Percentiles rank a stretch among this genome's conserved stretches.
phyloP scores from a whole-genome alignment of 2,888 invertebrate genomes.

The Andrena marginata region DNA sequence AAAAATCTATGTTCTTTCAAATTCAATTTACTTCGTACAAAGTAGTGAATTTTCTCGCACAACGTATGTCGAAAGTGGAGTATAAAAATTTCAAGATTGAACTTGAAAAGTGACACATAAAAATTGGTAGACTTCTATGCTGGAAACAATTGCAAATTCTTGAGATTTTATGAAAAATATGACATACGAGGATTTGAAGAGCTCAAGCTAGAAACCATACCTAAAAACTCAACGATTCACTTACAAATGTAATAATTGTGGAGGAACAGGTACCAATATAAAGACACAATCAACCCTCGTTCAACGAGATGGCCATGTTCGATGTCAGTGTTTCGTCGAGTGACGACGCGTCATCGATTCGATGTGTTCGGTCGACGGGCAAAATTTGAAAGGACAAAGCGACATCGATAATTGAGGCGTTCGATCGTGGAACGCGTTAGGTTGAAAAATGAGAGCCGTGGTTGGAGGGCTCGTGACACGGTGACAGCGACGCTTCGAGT shows the following conservation, averaged over 20 bases:
- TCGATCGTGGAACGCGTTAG: constrained; percentile 8
- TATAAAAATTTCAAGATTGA: background rate
- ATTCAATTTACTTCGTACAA: too few relatives aligned
- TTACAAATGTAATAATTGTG: too few relatives aligned
- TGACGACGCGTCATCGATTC: constrained; percentile 9
- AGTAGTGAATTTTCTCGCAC: too few relatives aligned
- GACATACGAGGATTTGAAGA: too few relatives aligned
- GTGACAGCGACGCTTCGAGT: constrained; percentile 3
- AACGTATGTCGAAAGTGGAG: too few relatives aligned
- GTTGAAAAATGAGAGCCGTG: constrained; percentile 4
- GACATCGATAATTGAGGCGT: constrained; percentile 18
- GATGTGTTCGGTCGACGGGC: background rate
- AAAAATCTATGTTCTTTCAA: too few relatives aligned
- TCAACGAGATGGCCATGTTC: constrained; percentile 2
- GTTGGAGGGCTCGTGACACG: background rate
- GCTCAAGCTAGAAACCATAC: too few relatives aligned
- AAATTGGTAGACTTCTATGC: too few relatives aligned
- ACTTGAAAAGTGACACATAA: background rate
- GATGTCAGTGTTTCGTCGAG: background rate
- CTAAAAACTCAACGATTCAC: too few relatives aligned
- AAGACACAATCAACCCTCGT: background rate
- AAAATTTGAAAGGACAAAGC: constrained; percentile 24
- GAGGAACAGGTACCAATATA: too few relatives aligned
- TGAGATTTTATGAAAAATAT: too few relatives aligned
- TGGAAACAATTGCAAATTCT: too few relatives aligned